These are phyloP conservation scores for Orcinus orca DNA, from an alignment of 2,113 vertebrate species.

Conservation along the genomic window DNA sequence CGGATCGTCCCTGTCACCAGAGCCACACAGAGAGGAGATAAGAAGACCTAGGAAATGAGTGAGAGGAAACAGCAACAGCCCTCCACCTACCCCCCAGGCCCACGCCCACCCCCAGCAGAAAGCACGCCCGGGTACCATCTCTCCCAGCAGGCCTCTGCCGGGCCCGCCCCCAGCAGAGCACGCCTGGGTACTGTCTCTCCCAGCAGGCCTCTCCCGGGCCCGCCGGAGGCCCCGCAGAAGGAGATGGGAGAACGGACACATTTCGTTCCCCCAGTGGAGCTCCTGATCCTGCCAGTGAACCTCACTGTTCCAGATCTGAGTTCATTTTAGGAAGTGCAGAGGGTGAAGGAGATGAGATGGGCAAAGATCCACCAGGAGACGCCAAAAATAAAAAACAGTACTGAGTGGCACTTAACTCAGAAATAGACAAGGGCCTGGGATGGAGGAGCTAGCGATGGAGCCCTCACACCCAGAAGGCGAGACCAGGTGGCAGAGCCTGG, in stretches of 20 bases:
- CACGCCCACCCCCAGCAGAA: slow-evolving; percentile 55
- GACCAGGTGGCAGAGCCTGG: background rate
- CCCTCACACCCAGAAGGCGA: background rate
- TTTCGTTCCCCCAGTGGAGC: background rate
- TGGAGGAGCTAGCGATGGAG: background rate
- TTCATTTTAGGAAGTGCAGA: background rate
- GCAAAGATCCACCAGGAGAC: background rate
- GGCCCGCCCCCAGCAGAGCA: slow-evolving; percentile 50
- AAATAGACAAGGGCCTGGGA: background rate
- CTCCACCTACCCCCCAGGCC: slow-evolving; percentile 80
- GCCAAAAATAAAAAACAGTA: background rate
- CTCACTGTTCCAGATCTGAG: background rate
- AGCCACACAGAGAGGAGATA: slow-evolving; percentile 85
- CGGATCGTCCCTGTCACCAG: slow-evolving; percentile 99
- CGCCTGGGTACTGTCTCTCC: slow-evolving; percentile 32
- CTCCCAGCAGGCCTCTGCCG: background rate
- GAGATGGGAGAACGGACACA: background rate
- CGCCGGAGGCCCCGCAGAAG: rapidly evolving
- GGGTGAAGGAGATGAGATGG: background rate
- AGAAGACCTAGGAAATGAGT: slow-evolving; percentile 92
- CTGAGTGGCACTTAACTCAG: background rate
- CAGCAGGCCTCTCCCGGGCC: background rate
- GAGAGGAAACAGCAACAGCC: slow-evolving; percentile 86
- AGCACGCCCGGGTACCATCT: slow-evolving; percentile 64
- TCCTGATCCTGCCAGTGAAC: background rate